phyloP scores from a whole-genome alignment of 2,888 invertebrate genomes.

The Orthonevra nobilis region DNA sequence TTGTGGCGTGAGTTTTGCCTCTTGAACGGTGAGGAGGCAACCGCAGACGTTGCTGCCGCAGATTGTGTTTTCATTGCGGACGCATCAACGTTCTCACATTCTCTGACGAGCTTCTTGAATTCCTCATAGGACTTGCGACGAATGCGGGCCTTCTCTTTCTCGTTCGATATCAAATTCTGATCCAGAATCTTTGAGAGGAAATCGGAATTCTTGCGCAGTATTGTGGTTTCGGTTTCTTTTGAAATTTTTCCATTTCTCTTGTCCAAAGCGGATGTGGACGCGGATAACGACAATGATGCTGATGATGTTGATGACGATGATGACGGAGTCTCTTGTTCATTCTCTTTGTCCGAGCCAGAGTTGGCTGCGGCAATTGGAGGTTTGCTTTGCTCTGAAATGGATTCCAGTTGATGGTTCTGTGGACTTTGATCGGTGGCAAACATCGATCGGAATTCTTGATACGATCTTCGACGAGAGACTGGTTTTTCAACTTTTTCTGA shows the following conservation, averaged over 20 bases:
- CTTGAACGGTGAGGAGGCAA: conserved; percentile 72
- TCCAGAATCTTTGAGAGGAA: conserved; percentile 79
- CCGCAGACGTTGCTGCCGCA: conserved; percentile 1
- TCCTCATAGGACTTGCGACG: conserved; percentile 80
- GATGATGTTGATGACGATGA: conserved; percentile 34
- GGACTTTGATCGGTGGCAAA: conserved; percentile 46
- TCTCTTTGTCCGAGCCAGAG: conserved; percentile 61
- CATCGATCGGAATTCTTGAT: conserved; percentile 73
- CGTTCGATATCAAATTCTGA: conserved; percentile 75
- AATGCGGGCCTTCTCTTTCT: conserved; percentile 78
- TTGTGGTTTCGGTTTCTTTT: conserved; percentile 74
- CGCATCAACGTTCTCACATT: conserved; percentile 74
- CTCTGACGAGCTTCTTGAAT: conserved; percentile 79
- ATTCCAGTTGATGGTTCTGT: conserved; percentile 58
- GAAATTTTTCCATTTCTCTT: conserved; percentile 53
- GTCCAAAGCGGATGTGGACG: conserved; percentile 36
- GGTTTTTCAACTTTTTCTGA: conserved; percentile 59
- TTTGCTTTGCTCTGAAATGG: conserved; percentile 61
- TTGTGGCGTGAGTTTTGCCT: conserved; percentile 78
- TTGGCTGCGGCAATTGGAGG: conserved; percentile 26
- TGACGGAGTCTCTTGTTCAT: conserved; percentile 66
- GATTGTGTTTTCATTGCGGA: conserved; percentile 8
- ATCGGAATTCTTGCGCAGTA: conserved; percentile 79
- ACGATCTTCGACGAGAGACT: conserved; percentile 74
- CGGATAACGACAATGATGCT: conserved; percentile 24